Evolutionary conservation across 2,888 invertebrate species (phyloP).

Genomic region (Rhaphigaster nebulosa): DNA sequence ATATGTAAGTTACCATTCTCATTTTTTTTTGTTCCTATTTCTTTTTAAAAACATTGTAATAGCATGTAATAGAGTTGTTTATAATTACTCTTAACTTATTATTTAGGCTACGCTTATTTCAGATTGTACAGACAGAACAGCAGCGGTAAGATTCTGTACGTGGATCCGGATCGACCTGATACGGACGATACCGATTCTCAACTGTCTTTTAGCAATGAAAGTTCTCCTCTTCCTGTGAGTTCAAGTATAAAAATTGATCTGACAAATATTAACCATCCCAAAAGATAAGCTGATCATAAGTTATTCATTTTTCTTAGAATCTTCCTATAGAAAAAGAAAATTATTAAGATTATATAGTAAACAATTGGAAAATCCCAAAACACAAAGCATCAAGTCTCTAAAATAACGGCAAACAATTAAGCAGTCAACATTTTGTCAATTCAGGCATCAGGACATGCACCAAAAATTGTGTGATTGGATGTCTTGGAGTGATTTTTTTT

Average conservation of each 20-base stretch:
- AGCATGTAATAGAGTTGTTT: neutral
- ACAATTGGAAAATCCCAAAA: no score
- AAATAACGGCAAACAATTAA: no score
- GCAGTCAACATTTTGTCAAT: no score
- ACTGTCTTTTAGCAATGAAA: constrained; percentile 83
- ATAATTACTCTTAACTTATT: neutral
- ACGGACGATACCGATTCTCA: constrained; percentile 82
- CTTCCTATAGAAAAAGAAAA: no score
- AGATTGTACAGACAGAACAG: constrained; percentile 70
- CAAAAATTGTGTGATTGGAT: no score
- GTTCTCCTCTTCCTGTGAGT: constrained; percentile 70
- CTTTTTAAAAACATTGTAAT: neutral
- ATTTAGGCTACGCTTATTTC: constrained; percentile 50
- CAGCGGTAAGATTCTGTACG: constrained; percentile 66
- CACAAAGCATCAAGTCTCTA: no score
- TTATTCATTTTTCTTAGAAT: no score
- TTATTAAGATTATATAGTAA: no score
- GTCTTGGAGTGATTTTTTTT: no score
- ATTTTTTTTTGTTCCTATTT: neutral
- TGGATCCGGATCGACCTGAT: constrained; percentile 69
- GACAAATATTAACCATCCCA: neutral
- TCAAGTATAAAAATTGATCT: neutral
- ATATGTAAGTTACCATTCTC: neutral
- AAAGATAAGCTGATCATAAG: no score
- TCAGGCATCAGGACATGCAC: no score